Evolutionary conservation across 1,140 invertebrate genomes (phyloP).

Genomic region (Saccostrea cuccullata): DNA sequence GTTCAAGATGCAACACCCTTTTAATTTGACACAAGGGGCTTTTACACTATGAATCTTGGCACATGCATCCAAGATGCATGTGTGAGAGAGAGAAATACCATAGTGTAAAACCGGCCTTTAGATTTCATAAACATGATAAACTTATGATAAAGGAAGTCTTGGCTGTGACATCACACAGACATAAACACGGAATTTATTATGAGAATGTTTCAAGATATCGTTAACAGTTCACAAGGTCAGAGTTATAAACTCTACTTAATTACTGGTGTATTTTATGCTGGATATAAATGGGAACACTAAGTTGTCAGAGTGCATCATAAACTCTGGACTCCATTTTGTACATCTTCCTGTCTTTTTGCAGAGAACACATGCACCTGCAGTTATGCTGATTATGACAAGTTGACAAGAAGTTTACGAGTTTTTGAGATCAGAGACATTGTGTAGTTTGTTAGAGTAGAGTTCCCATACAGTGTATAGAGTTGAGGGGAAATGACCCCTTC

Average conservation of each 20-base stretch:
- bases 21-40: no score
- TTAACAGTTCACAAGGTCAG: slow-evolving; percentile 12
- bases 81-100: no score
- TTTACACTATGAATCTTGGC: no score
- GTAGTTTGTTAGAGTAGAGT: neutral
- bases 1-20: no score
- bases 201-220: neutral
- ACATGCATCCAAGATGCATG: no score
- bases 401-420: neutral
- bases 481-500: neutral
- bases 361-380: slow-evolving; percentile 13
- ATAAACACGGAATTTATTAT: neutral
- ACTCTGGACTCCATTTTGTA: neutral
- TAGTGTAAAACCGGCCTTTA: no score
- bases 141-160: neutral
- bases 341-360: neutral
- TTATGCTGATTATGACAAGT: neutral
- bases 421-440: no score
- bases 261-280: neutral
- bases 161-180: neutral
- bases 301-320: neutral
- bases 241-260: neutral
- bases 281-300: neutral
- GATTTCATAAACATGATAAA: no score
- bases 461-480: neutral